Evolutionary conservation across 2,113 vertebrate species (phyloP), one percentile per base, ranked within the genome.

Genomic region (Sceloporus undulatus): DNA sequence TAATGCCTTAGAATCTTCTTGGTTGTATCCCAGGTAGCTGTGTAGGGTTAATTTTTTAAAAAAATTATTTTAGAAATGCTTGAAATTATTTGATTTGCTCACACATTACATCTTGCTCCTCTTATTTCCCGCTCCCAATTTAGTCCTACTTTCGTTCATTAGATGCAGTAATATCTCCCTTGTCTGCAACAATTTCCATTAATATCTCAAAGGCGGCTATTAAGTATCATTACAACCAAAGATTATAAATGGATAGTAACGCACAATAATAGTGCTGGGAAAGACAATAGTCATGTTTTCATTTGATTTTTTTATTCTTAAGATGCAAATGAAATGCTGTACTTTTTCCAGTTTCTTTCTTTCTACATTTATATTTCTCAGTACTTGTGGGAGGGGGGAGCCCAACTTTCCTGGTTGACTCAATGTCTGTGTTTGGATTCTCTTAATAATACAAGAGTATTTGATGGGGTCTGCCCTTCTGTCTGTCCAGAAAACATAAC

Each of bases 131-230:
- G 86, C 85, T 59, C 79, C 42, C 73, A 85, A 95, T 96, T 96
- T 94, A 97, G 92, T 93, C 85, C 90, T 95, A 93, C 94, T 95
- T 96, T 96, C 90, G 88, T 97, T 97, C 96, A 96, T 96, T 96
- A 97, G 95, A 96, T 91, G 94, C 94, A 80, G 91, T 94, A 94
- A 96, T 94, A 96, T 94, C 95, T 97, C 95, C 94, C 94, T 96
- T 92, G 95, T 91, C 96, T 97, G 96, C 96, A 96, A 96, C 96
- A 97, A 96, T 97, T 97, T 97, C 97, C 97, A 97, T 97, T 97
- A 97, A 97, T 97, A 97, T 94, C 95, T 97, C 95, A 80, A 96
- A 96, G 92, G 92, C 94, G 97, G 97, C 97, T 97, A 97, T 97
- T 97, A 97, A 97, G 96, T 94, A 96, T 97, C 96, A 97, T 97